Conservation (phyloP, 2,797 vertebrate species). For the Aeoliscus strigatus region DNA sequence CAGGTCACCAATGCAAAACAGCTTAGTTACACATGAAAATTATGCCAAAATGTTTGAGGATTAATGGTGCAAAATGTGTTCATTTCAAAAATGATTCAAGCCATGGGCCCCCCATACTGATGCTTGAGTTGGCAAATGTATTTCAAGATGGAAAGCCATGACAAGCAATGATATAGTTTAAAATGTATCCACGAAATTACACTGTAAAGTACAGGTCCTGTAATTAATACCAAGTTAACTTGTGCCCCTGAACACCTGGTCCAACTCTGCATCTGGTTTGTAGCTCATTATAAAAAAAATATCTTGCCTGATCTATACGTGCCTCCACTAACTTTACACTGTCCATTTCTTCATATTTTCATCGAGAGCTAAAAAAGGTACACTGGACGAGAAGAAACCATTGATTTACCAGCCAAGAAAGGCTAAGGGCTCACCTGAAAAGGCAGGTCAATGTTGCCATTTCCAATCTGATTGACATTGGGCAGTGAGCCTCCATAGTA, state of each 20-base stretch:
- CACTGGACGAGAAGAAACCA: conserved; percentile 61
- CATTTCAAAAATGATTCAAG: conserved; percentile 69
- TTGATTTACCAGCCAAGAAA: conserved; percentile 64
- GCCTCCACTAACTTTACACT: conserved; percentile 25
- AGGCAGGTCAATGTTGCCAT: conserved; percentile 93
- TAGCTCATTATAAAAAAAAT: too few species aligned
- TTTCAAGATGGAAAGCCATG: conserved; percentile 79
- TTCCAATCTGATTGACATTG: conserved; percentile 99
- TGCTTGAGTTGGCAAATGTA: conserved; percentile 72
- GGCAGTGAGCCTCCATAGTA: conserved; percentile 98
- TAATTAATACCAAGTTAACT: conserved; percentile 27
- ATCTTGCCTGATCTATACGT: conserved; percentile 5
- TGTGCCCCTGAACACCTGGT: conserved; percentile 30
- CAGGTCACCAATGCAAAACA: conserved; percentile 41
- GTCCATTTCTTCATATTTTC: conserved; percentile 34
- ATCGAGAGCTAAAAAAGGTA: conserved; percentile 47
- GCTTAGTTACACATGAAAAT: conserved; percentile 13
- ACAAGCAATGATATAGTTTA: conserved; percentile 70
- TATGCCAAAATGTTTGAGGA: conserved; percentile 42
- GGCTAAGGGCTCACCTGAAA: conserved; percentile 93
- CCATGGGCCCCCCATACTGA: conserved; percentile 66
- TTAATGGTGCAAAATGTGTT: conserved; percentile 69
- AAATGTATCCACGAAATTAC: conserved; percentile 56
- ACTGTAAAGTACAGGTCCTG: conserved; percentile 38
- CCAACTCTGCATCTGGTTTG: conserved; percentile 19